A percentile compares a stretch with the other conserved stretches of the same genome.
These are phyloP conservation scores for Synanthedon myopaeformis DNA, from an alignment of 2,888 invertebrate species.

Conservation along the genomic window DNA sequence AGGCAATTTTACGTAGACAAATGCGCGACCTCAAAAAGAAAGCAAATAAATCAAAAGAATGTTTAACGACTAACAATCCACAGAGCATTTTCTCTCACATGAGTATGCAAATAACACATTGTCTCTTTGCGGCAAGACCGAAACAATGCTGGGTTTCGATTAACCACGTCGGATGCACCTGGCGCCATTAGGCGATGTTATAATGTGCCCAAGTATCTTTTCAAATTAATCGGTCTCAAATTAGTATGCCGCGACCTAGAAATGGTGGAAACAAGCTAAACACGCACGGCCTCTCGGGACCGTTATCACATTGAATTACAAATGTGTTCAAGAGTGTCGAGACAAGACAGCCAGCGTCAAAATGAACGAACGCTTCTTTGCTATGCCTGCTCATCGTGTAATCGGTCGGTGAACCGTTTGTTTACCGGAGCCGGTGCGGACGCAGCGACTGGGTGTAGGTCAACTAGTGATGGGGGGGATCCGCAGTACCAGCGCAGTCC, in stretches of 20 bases:
- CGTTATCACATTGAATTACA: conserved; percentile 64
- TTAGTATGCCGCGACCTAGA: conserved; percentile 49
- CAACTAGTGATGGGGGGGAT: conserved; percentile 47
- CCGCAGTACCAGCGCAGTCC: conserved; percentile 34
- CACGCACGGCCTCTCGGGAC: conserved; percentile 48
- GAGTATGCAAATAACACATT: conserved; percentile 25
- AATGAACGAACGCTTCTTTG: conserved; percentile 26
- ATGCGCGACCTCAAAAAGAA: conserved; percentile 46
- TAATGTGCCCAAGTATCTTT: conserved; percentile 6
- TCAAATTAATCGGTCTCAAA: conserved; percentile 21
- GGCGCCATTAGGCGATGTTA: conserved; percentile 5
- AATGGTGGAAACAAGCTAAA: conserved; percentile 34
- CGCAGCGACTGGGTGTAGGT: conserved; percentile 52
- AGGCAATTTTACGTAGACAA: conserved; percentile 38
- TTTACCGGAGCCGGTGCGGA: conserved; percentile 54
- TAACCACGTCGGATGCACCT: conserved; percentile 12
- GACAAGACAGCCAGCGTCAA: conserved; percentile 22
- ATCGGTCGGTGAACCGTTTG: conserved; percentile 69
- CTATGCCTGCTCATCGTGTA: conserved; percentile 31
- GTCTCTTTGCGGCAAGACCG: conserved; percentile 3
- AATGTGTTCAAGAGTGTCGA: conserved; percentile 36
- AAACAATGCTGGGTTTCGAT: conserved; percentile 1
- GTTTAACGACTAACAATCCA: conserved; percentile 21
- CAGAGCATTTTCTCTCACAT: conserved; percentile 45
- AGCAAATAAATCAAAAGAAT: conserved; percentile 48